Conservation (phyloP, 2,888 invertebrate species). For the Thecophora atra region DNA sequence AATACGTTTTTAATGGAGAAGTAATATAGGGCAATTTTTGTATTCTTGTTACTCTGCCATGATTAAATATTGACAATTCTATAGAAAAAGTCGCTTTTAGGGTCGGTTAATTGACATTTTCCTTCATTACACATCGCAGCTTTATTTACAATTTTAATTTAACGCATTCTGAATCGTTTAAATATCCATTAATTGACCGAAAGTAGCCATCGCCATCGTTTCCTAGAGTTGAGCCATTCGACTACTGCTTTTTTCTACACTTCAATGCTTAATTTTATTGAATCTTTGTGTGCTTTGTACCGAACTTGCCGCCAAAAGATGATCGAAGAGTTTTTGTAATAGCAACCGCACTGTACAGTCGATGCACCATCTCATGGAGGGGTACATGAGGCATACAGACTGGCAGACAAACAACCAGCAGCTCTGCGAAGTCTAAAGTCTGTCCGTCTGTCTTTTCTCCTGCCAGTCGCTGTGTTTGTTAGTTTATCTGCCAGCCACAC, state of each 20-base stretch:
- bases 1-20: too few relatives aligned
- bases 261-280: neutral
- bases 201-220: conserved; percentile 36
- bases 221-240: neutral
- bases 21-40: too few relatives aligned
- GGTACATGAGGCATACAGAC: neutral
- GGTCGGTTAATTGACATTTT: neutral
- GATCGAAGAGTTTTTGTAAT: neutral
- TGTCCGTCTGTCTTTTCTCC: neutral
- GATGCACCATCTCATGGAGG: neutral
- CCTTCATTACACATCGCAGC: conserved; percentile 17
- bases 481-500: neutral
- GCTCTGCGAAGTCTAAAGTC: neutral
- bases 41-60: too few relatives aligned
- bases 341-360: neutral
- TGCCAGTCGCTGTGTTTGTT: neutral
- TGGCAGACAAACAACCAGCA: conserved; percentile 3
- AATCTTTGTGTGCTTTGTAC: conserved; percentile 9
- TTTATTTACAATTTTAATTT: neutral
- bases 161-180: conserved; percentile 46
- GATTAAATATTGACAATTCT: too few relatives aligned
- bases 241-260: neutral
- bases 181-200: conserved; percentile 49
- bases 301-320: neutral
- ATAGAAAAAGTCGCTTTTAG: too few relatives aligned